A percentile compares a stretch with the other conserved stretches of the same genome.
phyloP scores from a whole-genome alignment of 2,888 invertebrate genomes.

The Drosophila differens region DNA sequence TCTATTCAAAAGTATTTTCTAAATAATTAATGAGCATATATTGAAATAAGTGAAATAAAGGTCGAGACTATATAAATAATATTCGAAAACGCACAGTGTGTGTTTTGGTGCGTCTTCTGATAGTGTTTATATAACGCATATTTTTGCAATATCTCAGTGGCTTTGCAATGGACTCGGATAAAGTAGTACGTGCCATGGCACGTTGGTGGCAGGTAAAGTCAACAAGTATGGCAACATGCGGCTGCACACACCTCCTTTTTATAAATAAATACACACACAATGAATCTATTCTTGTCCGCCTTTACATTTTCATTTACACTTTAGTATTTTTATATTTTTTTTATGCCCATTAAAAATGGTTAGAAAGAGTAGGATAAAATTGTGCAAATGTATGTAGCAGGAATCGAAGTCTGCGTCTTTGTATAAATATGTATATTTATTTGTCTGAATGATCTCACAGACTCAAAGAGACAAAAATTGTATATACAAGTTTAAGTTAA shows the following conservation, averaged over 20 bases:
- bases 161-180: conserved; percentile 83
- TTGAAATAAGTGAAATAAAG: conserved; percentile 47
- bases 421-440: background rate
- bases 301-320: conserved; percentile 3
- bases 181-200: conserved; percentile 85
- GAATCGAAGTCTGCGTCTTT: background rate
- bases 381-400: background rate
- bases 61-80: conserved; percentile 22
- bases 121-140: conserved; percentile 72
- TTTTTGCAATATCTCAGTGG: conserved; percentile 16
- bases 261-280: conserved; percentile 18
- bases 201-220: conserved; percentile 85
- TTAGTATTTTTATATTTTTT: background rate
- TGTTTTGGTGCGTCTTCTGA: conserved; percentile 38
- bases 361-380: background rate
- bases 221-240: conserved; percentile 9
- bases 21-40: conserved; percentile 47
- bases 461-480: background rate
- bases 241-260: conserved; percentile 49
- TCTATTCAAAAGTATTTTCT: conserved; percentile 14
- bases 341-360: background rate
- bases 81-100: conserved; percentile 28
- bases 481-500: background rate
- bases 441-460: background rate
- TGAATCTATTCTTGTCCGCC: background rate